phyloP scores from a whole-genome alignment of 2,888 invertebrate genomes.

The Tenthredo distinguenda region DNA sequence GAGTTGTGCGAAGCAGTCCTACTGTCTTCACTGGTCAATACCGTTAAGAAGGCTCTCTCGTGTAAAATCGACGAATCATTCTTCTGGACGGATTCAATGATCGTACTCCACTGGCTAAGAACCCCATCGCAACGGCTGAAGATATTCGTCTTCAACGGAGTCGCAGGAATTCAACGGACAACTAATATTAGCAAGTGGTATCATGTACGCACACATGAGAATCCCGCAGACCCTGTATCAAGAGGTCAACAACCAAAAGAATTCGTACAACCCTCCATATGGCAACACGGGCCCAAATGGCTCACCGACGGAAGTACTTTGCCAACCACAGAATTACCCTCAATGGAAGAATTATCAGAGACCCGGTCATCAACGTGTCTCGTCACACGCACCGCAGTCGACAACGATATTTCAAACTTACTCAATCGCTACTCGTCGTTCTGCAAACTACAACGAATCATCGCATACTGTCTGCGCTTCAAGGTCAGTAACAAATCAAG shows the following conservation, averaged over 20 bases:
- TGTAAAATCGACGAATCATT: background rate
- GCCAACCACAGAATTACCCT: background rate
- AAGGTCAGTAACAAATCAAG: background rate
- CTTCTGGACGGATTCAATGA: slow-evolving; percentile 21
- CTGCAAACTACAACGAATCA: background rate
- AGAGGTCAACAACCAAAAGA: slow-evolving; percentile 22
- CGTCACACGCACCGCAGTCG: background rate
- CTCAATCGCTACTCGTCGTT: background rate
- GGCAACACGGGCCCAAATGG: slow-evolving; percentile 17
- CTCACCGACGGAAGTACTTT: background rate
- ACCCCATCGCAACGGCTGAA: background rate
- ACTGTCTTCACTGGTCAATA: background rate
- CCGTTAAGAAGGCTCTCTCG: background rate
- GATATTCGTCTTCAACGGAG: background rate
- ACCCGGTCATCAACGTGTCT: background rate
- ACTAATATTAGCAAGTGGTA: background rate
- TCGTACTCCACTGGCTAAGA: slow-evolving; percentile 24
- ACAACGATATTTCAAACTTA: background rate
- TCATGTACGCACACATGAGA: slow-evolving; percentile 18
- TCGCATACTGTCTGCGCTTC: background rate
- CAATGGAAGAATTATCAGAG: background rate
- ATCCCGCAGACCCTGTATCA: slow-evolving; percentile 17
- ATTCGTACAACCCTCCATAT: background rate
- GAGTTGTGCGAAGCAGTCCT: too few relatives aligned
- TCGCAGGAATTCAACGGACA: slow-evolving; percentile 1